phyloP scores from a whole-genome alignment of 2,888 invertebrate species.

The Perdita meconis region DNA sequence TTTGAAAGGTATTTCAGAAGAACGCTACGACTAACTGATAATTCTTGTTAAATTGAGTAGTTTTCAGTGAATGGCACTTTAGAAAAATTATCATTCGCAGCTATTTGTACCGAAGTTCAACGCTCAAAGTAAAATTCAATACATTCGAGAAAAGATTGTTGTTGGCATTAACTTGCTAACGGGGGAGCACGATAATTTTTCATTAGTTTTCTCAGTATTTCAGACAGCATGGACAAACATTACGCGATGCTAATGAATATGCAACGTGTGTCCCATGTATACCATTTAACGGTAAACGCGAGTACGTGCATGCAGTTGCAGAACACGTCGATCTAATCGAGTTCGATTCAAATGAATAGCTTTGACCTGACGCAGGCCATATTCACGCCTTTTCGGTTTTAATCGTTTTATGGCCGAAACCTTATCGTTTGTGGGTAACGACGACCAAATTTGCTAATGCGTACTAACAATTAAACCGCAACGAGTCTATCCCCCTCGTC shows the following conservation, averaged over 20 bases:
- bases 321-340: constrained; percentile 25
- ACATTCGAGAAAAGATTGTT: not conserved
- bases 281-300: constrained; percentile 17
- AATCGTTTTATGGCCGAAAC: constrained; percentile 3
- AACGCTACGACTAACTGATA: too few relatives aligned
- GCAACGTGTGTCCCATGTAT: constrained; percentile 7
- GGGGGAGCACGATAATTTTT: not conserved
- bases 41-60: too few relatives aligned
- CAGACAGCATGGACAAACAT: not conserved
- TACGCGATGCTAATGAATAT: constrained; percentile 10
- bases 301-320: not conserved
- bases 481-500: too few relatives aligned
- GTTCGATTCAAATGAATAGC: constrained; percentile 23
- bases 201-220: not conserved
- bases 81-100: not conserved
- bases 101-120: not conserved
- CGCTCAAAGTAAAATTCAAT: not conserved
- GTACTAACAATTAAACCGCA: too few relatives aligned
- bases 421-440: not conserved
- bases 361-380: constrained; percentile 8
- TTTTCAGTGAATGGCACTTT: not conserved
- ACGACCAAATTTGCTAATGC: not conserved
- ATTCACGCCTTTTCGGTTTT: constrained; percentile 5
- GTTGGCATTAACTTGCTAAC: not conserved
- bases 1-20: too few relatives aligned